phyloP scores from a whole-genome alignment of 1,140 invertebrate species.

The Platorchestia sp. region DNA sequence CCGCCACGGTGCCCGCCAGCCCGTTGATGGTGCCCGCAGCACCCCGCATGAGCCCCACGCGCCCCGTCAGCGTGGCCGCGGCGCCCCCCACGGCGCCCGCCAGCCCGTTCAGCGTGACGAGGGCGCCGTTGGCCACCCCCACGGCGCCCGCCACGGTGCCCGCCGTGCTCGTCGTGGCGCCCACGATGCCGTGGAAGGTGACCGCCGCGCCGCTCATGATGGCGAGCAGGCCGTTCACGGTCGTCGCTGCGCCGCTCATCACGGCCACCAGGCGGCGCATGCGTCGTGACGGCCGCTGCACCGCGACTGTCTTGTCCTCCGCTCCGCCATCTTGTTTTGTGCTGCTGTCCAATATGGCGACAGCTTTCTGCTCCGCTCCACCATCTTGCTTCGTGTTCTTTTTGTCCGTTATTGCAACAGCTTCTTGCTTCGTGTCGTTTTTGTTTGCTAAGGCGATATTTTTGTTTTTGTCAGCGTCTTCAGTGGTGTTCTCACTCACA shows the following conservation, averaged over 20 bases:
- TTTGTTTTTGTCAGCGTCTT: background rate
- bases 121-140: slow-evolving; percentile 7
- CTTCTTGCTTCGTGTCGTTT: background rate
- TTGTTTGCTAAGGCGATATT: background rate
- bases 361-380: too few relatives aligned
- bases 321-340: background rate
- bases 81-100: slow-evolving; percentile 7
- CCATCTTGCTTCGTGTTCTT: background rate
- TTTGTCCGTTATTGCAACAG: background rate
- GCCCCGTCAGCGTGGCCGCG: background rate
- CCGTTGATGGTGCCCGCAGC: background rate
- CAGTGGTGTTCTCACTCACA: background rate
- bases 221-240: slow-evolving; percentile 3
- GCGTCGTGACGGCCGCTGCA: background rate
- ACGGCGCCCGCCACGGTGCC: background rate
- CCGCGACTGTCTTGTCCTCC: background rate
- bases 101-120: background rate
- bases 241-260: slow-evolving; percentile 30
- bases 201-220: slow-evolving; percentile 21
- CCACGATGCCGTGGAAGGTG: slow-evolving; percentile 6
- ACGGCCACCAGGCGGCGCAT: slow-evolving; percentile 17
- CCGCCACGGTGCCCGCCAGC: background rate
- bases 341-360: too few relatives aligned
- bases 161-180: background rate
- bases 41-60: background rate